Evolutionary conservation across 2,113 vertebrate species (phyloP).

Genomic region (Melanotaenia duboulayi): DNA sequence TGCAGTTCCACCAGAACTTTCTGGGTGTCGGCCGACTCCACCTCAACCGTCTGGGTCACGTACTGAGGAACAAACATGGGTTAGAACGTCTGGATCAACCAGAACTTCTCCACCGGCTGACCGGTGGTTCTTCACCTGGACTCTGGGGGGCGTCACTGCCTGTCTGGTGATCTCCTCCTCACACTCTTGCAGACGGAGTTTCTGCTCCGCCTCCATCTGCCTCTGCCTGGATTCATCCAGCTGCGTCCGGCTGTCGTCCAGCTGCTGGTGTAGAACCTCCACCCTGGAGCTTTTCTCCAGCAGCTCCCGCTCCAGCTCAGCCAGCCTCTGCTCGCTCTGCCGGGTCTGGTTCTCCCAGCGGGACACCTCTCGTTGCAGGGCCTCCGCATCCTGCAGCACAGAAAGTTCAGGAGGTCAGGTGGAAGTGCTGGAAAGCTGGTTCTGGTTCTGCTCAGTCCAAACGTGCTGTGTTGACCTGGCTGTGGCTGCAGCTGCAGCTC

Average conservation of each 20-base stretch:
- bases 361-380: conserved; percentile 63
- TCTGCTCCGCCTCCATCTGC: conserved; percentile 86
- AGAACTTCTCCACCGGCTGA: background rate
- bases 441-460: too few relatives aligned
- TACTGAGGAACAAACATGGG: conserved; percentile 72
- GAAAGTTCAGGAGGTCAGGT: too few relatives aligned
- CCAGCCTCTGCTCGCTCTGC: conserved; percentile 82
- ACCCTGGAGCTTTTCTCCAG: conserved; percentile 78
- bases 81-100: too few relatives aligned
- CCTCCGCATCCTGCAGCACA: conserved; percentile 58
- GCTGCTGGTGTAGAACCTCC: conserved; percentile 83
- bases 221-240: conserved; percentile 84
- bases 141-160: conserved; percentile 81
- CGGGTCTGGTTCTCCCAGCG: conserved; percentile 79
- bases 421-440: too few relatives aligned
- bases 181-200: conserved; percentile 86
- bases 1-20: conserved; percentile 86
- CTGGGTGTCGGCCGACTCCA: conserved; percentile 86
- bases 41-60: conserved; percentile 87
- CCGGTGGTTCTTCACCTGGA: conserved; percentile 83
- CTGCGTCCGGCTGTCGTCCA: conserved; percentile 82
- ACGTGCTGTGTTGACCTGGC: conserved; percentile 77
- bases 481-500: conserved; percentile 77
- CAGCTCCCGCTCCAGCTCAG: conserved; percentile 84
- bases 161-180: conserved; percentile 87